Percentiles rank a stretch among this genome's conserved stretches.
These are phyloP conservation scores for Idaea aversata DNA, from an alignment of 2,888 invertebrate species.

Conservation along the genomic window DNA sequence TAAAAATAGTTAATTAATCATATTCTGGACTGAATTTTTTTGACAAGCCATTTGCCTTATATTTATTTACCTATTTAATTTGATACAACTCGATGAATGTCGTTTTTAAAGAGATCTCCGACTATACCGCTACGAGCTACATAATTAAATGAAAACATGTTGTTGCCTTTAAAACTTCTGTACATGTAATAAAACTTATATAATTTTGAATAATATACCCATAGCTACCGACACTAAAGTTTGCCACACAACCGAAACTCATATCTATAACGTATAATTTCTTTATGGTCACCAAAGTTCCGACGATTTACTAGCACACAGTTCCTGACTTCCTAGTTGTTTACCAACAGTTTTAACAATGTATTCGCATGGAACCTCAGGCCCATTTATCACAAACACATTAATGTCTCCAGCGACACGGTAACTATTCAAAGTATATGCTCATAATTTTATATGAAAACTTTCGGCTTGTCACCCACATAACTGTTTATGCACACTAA, in stretches of 20 bases:
- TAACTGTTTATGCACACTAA: neutral
- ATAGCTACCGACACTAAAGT: neutral
- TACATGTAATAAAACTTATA: neutral
- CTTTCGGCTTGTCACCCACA: neutral
- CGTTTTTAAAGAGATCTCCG: too few species aligned
- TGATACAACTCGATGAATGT: too few species aligned
- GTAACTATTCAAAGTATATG: constrained; percentile 23
- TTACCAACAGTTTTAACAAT: neutral
- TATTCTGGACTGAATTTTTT: too few species aligned
- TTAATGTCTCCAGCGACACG: constrained; percentile 26
- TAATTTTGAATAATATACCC: neutral
- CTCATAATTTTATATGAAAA: constrained; percentile 20
- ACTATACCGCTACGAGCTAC: too few species aligned
- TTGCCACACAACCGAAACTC: neutral
- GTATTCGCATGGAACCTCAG: neutral
- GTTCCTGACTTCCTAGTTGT: neutral
- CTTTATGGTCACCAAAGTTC: constrained; percentile 1
- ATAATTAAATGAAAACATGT: neutral
- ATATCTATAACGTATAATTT: neutral
- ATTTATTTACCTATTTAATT: too few species aligned
- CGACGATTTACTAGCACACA: neutral
- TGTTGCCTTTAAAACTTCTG: neutral
- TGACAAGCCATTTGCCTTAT: too few species aligned
- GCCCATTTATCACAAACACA: constrained; percentile 37
- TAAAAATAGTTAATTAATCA: too few species aligned